phyloP scores from a whole-genome alignment of 2,888 invertebrate genomes.

The Elegia similella region DNA sequence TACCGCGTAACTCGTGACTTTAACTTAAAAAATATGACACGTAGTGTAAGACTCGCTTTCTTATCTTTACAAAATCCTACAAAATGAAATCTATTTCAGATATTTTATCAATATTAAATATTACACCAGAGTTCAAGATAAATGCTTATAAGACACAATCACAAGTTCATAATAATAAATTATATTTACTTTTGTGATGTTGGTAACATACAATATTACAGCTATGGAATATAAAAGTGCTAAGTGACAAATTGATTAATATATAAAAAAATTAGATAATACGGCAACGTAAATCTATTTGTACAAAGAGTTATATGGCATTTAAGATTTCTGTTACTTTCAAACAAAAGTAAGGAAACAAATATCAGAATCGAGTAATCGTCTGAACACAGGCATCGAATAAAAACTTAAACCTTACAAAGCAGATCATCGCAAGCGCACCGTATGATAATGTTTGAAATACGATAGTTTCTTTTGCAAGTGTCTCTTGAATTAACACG shows the following conservation, averaged over 20 bases:
- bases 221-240: not conserved
- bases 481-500: conserved; percentile 41
- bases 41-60: not conserved
- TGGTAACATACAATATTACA: conserved; percentile 1
- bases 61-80: not conserved
- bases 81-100: not conserved
- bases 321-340: not conserved
- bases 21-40: no score
- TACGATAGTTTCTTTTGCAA: not conserved
- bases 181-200: not conserved
- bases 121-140: not conserved
- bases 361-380: not conserved
- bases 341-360: not conserved
- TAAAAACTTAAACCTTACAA: not conserved
- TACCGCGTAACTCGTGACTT: no score
- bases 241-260: not conserved
- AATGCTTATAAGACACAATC: not conserved
- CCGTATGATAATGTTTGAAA: not conserved
- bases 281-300: conserved; percentile 5
- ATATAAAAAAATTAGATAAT: not conserved
- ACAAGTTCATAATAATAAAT: not conserved
- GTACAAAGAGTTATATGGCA: conserved; percentile 15
- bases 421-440: not conserved
- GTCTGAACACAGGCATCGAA: not conserved
- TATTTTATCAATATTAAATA: not conserved